Evolutionary conservation across 2,113 vertebrate genomes (phyloP), one percentile per base, ranked within the genome.

Genomic region (Prunella himalayana): DNA sequence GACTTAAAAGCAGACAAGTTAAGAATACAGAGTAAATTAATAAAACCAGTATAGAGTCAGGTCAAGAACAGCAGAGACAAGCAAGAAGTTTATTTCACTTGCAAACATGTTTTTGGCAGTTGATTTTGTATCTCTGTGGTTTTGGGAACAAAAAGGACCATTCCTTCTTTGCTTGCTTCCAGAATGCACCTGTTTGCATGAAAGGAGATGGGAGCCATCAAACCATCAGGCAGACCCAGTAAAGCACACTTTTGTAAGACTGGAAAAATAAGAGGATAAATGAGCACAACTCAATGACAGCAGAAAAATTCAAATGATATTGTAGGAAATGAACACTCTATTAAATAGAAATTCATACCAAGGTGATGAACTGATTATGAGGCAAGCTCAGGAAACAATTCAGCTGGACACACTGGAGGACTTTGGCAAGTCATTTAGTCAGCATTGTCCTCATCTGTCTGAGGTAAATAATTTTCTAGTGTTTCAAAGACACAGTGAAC

Each of bases 1-100:
- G 45, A 71, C 73, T 94, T 88, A 77, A 53, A n/a, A 92, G 76
- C 82, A 95, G 20, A 84, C 8, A 22, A 88, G 78, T 73, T 49
- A 92, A 94, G 90, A 94, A 92, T 59, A 19, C 72, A 71, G 76
- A 95, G 75, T 83, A 95, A 94, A 95, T 85, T 86, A 95, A 87
- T 87, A 33, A 88, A 95, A 90, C 30, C 39, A 76, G 9, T 31
- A 56, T 22, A 18, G 33, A 84, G 54, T 45, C 47, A 92, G 39
- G 17, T 77, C 30, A 65, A 92, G 49, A 95, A 86, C 8, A 96
- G 76, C 54, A 72, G 84, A 82, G 90, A 28, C 42, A 82, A 63
- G 57, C 44, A 93, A 60, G 49, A 64, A 16, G 11, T 66, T 80
- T 1, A 24, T 23, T 61, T 82, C 15, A 44, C 5, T n/a, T 82